Base-by-base conservation (phyloP, 2,888 invertebrate genomes). In the Chrysolina oricalcia region DNA sequence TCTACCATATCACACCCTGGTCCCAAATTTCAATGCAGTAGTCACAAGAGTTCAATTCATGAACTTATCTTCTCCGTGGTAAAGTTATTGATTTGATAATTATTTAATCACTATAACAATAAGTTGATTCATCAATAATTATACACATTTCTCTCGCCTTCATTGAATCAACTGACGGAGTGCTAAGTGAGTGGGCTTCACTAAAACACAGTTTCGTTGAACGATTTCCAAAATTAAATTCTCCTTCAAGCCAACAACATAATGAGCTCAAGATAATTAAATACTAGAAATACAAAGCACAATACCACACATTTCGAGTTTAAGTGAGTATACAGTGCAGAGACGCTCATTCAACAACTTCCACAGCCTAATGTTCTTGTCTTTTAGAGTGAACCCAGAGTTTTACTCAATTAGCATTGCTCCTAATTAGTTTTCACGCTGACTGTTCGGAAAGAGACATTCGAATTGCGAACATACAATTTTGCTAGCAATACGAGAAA, bases 201-300 rank as follows among this genome's bases (percentile, higher is more conserved):
- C 48, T 21, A 11, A 53, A 19, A 13, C 11, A 21, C 53, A 21
- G 21, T 21, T 13, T 10, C 5, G 19, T 11, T 53, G 53, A 23
- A 53, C 10, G 21, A 53, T 53, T 17, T 13, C 21, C 21, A 9
- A 19, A 53, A 53, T 19, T 53, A 21, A 19, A 53, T 43, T 43
- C 2, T 43, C 15, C 53, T 53, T 17, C 19, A 53, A 53, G 2
- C 1, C 19, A 21, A 53, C 21, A 53, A 21, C 53, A 19, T 13
- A 21, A 53, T 53, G 21, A 21, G 53, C 53, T 53, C 53, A 53
- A 21, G 21, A 21, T 53, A 53, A 53, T 53, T 53, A 21, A 53
- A 53, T 13, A 53, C 53, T 53, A 21, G 19, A 53, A 53, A 21
- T 53, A 53, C 53, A 53, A 53, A 53, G 53, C 23, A 21, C 13